A percentile compares a stretch with the other conserved stretches of the same genome.
Evolutionary conservation across 2,797 vertebrate genomes (phyloP).

Genomic region (Microctenopoma stevenorrisi): DNA sequence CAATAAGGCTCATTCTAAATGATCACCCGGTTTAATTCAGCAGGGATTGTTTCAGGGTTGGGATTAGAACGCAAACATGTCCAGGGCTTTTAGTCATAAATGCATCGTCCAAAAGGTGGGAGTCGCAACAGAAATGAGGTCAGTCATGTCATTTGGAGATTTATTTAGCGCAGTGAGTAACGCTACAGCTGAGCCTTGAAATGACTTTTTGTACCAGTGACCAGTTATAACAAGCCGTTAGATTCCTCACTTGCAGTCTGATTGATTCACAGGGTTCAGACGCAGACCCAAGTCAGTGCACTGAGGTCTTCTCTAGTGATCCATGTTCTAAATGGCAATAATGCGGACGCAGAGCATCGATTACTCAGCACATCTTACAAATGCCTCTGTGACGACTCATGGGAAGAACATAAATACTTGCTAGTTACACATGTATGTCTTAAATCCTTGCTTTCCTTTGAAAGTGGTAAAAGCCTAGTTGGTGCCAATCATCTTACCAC

Average conservation of each 20-base stretch:
- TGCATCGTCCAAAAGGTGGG: conserved; percentile 3
- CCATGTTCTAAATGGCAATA: conserved; percentile 22
- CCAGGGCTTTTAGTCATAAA: conserved; percentile 26
- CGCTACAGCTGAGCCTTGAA: background rate
- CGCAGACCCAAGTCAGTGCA: background rate
- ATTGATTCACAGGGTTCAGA: conserved; percentile 16
- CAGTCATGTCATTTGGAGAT: background rate
- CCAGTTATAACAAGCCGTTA: conserved; percentile 1
- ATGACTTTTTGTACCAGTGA: background rate
- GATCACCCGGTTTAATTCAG: conserved; percentile 38
- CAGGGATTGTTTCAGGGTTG: conserved; percentile 34
- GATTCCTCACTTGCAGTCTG: conserved; percentile 8
- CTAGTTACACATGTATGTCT: no score
- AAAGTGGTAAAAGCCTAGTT: background rate
- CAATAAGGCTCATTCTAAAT: conserved; percentile 9
- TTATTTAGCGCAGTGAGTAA: background rate
- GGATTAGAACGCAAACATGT: conserved; percentile 41
- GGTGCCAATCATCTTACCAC: background rate
- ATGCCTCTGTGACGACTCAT: conserved; percentile 21
- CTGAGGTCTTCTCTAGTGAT: conserved; percentile 8
- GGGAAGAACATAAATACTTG: background rate
- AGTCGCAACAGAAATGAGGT: conserved; percentile 1
- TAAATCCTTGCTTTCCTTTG: background rate
- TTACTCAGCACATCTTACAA: conserved; percentile 40
- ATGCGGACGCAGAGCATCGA: conserved; percentile 40